Evolutionary conservation across 2,888 invertebrate genomes (phyloP), one percentile per base, ranked within the genome.

Genomic region (Clanis bilineata): DNA sequence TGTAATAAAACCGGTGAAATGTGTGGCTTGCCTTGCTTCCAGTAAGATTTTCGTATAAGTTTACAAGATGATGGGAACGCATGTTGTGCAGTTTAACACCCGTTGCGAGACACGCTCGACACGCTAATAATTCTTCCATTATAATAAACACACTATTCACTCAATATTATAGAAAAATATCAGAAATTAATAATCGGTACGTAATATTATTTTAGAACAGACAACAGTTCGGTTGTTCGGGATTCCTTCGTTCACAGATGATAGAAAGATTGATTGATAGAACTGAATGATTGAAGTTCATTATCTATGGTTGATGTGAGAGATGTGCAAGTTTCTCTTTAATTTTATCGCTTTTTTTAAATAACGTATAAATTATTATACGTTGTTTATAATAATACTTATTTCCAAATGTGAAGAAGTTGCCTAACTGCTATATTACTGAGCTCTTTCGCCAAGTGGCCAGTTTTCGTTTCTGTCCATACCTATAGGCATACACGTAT

Each of bases 61-160:
- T 66, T 61, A 74, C 71, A 2, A 90, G 67, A 32, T 73, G 69
- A 59, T 76, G 76, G 63, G 77, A 70, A 43, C 68, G 74, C 64
- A 90, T 76, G 64, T 85, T 75, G 63, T 76, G 83, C 3, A 90
- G 63, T 65, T 83, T 86, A 0, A 79, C 73, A 4, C 80, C 79
- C 6, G 83, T 85, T 3, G 78, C 77, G n/a, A 90, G 74, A 64
- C 90, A 90, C 60, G 89, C 0, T 3, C 51, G 28, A 18, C 51
- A 51, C 5, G 80, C 83, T 44, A 79, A 58, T 64, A 79, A 22
- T 38, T 78, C 68, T 51, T 66, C 77, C 84, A 83, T 84, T 5
- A 1, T 80, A 58, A 62, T 61, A 10, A 32, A 10, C 28, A 51
- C 18, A 51, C 32, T 28, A 32, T 51, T 32, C 18, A 32, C 32